Evolutionary conservation across 2,113 vertebrate genomes (phyloP), one percentile per base, ranked within the genome.

Genomic region (Grammomys surdaster): DNA sequence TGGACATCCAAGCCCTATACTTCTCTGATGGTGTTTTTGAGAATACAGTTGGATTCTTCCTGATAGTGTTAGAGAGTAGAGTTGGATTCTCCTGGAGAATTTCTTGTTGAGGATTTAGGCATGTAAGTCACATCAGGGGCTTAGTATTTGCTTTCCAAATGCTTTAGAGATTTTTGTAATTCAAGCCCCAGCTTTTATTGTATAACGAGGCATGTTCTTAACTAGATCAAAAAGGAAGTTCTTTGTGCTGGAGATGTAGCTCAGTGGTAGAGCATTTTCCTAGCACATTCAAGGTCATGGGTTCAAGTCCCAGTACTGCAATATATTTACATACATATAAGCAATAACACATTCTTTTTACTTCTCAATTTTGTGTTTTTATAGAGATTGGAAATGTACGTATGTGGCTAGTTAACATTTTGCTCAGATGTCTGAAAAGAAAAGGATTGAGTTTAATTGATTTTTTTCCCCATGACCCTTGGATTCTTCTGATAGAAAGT

Each of bases 401-500:
- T 58, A 75, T 94, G 91, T 90, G 70, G 36, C 43, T 89, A 20
- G 88, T 86, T 87, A 81, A 65, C 9, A 70, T 85, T 95, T 96
- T 89, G 16, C 48, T 93, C 60, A 77, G 70, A 90, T 73, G 17
- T 85, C 85, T 95, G 84, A 94, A 89, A 88, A 95, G 78, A 67
- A 28, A 93, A 65, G 22, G 56, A 88, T 22, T n/a, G 31, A 48
- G 24, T 85, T 58, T 77, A 60, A 88, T 4, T 89, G 89, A 65
- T 94, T 95, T 82, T 93, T 56, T 82, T 93, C 48, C 58, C 17
- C 89, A n/a, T 84, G 36, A 67, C 43, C 65, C 28, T 54, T 90
- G 48, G 85, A 76, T 82, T 94, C 92, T 96, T 82, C 67, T 58
- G 17, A 75, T 86, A 90, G 65, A 60, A 72, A 67, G 95, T 48